Evolutionary conservation across 2,113 vertebrate species (phyloP), one percentile per base, ranked within the genome.

Genomic region (Ophiodon elongatus): DNA sequence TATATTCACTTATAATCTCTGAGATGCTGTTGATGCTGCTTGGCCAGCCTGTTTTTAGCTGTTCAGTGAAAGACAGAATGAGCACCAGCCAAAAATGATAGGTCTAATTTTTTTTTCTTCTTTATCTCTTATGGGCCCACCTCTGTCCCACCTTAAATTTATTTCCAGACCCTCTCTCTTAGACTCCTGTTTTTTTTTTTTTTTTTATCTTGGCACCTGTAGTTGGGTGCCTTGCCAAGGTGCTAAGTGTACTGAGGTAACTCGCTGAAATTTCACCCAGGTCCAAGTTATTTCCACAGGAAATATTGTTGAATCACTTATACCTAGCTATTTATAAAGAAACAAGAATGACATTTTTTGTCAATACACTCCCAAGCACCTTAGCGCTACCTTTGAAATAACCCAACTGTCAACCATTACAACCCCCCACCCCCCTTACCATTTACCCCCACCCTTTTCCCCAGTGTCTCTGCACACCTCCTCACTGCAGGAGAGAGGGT

Each of bases 281-380:
- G 95, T 96, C 97, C 96, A 97, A 88, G 96, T 97, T 94, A 99
- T 99, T 99, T 99, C 98, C 98, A 99, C 98, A 99, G 98, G 98
- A 99, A 99, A 99, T 97, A 99, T 96, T 90, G 91, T 92, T 91
- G 91, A 88, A 90, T 90, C 85, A 89, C 83, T 91, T 96, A 96
- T 96, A 76, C 96, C 95, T 96, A 94, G 94, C 96, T 97, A 96
- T 95, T 96, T 96, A 95, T 96, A 97, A 96, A 96, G 93, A 95
- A 93, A 96, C 94, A 93, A 93, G 91, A 95, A 96, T 91, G 94
- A 96, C 95, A 96, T 96, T 96, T 96, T 96, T 95, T 94, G 94
- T 97, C 96, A 97, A 94, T 96, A 79, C n/a, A 39, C 83, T 80
- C 95, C 97, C 95, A 96, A 96, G 90, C 93, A 89, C 57, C 84